A percentile compares a stretch with the other conserved stretches of the same genome.
These are phyloP conservation scores for Rhombomys opimus DNA, from an alignment of 2,113 vertebrate genomes.

Conservation along the genomic window DNA sequence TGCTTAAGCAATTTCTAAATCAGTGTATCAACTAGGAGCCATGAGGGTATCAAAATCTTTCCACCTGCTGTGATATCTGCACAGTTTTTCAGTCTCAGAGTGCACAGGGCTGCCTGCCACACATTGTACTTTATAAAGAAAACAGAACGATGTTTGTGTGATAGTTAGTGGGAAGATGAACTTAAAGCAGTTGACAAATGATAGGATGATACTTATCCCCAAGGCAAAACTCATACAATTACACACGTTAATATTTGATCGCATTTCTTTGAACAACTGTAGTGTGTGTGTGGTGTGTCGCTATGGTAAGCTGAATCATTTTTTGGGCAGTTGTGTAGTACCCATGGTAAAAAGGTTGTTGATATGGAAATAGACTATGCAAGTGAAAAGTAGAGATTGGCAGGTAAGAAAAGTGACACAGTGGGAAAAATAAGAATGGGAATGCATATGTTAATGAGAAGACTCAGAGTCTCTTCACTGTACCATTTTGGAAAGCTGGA, in stretches of 20 bases:
- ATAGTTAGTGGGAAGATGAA: background rate
- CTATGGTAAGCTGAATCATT: background rate
- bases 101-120: background rate
- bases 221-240: background rate
- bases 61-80: background rate
- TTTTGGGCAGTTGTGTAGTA: background rate
- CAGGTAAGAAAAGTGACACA: background rate
- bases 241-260: background rate
- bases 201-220: background rate
- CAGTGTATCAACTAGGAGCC: constrained; percentile 43
- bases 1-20: constrained; percentile 55
- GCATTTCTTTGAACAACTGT: background rate
- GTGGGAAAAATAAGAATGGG: background rate
- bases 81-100: constrained; percentile 44
- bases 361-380: background rate
- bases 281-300: background rate
- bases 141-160: background rate
- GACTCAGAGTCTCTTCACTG: background rate
- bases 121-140: constrained; percentile 49
- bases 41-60: constrained; percentile 31
- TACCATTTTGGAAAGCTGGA: background rate
- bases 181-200: background rate
- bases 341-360: background rate
- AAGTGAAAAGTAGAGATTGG: background rate
- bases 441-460: background rate